Conservation (phyloP, 1,140 invertebrate genomes). For the Drosophila sturtevanti region DNA sequence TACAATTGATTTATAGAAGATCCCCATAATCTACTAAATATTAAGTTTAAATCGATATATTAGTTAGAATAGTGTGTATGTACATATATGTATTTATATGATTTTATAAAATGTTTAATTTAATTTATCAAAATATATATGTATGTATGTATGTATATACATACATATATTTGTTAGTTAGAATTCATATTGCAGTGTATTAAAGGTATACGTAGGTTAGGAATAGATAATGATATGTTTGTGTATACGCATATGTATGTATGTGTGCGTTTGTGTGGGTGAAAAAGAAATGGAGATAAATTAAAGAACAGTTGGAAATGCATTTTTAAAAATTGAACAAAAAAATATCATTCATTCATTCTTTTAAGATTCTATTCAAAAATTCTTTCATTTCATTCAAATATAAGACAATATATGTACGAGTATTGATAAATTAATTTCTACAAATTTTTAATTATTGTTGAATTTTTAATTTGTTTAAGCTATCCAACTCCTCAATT, state of each 20-base stretch:
- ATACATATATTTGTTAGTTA: neutral
- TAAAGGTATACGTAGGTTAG: neutral
- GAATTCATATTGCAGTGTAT: neutral
- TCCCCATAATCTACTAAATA: neutral
- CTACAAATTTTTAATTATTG: too few relatives aligned
- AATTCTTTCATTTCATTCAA: too few relatives aligned
- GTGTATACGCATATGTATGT: neutral
- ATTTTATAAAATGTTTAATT: neutral
- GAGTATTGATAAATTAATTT: too few relatives aligned
- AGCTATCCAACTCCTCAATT: neutral
- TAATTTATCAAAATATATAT: neutral
- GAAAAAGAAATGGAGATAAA: neutral
- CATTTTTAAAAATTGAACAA: too few relatives aligned
- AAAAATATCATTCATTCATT: too few relatives aligned
- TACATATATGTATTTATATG: too few relatives aligned
- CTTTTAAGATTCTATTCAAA: too few relatives aligned
- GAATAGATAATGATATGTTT: neutral
- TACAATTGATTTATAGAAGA: neutral
- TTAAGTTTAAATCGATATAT: neutral
- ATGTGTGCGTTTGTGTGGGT: neutral
- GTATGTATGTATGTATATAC: too few relatives aligned
- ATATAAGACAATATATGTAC: too few relatives aligned
- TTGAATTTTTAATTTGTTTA: neutral
- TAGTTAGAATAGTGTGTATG: neutral
- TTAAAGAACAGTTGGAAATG: neutral